Base-by-base conservation (phyloP, 2,113 vertebrate genomes). In the Phaethornis superciliosus region DNA sequence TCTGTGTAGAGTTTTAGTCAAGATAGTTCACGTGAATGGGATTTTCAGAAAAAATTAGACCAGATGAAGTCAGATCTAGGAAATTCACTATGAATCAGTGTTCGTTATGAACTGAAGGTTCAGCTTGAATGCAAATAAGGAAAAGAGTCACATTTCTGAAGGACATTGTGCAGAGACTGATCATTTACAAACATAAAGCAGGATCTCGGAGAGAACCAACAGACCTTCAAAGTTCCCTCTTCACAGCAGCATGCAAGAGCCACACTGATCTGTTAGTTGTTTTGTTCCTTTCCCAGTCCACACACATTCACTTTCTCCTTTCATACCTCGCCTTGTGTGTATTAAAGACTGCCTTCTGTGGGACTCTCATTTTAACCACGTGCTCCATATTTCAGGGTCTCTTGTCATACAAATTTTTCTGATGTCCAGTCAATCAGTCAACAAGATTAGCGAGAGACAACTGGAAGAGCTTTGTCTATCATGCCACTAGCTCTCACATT, bases 341-440 rank as follows among this genome's bases (percentile, higher is more conserved):
- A 47, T 47, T 18, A 42, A 2, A 71, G 40, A 22, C 33, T 89
- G 7, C 90, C 44, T 87, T 79, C n/a, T 78, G 22, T 85, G 62
- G 14, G 46, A 58, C 79, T 93, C 54, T 79, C 70, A 65, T 89
- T 76, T 88, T 58, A 54, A 72, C 78, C 76, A 35, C 8, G 18
- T 32, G 21, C 24, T 76, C 62, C 67, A 9, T 82, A 58, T 69
- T 88, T 95, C 72, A 62, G 56, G 54, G 12, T 80, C 17, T 72
- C 46, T 62, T 89, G 67, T 89, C 63, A 80, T 83, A 74, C n/a
- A 67, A 88, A 32, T 94, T 90, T 94, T 95, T 85, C 51, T 71
- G 82, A 89, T 89, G 95, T 87, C 77, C 83, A 88, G 47, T 92
- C 89, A 84, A 67, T 91, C 2, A 28, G 17, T 51, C 82, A 89